Conservation (phyloP, 2,888 invertebrate species). For the Dorcus hopei region DNA sequence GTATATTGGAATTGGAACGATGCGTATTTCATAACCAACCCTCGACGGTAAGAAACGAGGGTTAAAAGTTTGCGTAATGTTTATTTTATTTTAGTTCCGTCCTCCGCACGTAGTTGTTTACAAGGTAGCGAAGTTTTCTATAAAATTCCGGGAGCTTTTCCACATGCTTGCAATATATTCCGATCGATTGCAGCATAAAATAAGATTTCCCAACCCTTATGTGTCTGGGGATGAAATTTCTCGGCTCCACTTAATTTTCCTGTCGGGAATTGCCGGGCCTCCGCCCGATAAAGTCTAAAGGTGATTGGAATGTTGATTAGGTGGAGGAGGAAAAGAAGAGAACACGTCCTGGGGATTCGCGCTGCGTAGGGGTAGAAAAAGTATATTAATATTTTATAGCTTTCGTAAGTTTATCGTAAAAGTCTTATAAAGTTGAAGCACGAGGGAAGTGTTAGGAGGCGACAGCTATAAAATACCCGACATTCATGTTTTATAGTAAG, state of each 20-base stretch:
- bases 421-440: conserved; percentile 21
- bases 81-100: not conserved
- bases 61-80: no score
- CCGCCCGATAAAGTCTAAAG: conserved; percentile 47
- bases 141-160: conserved; percentile 19
- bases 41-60: no score
- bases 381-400: conserved; percentile 34
- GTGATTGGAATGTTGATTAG: conserved; percentile 51
- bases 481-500: conserved; percentile 11
- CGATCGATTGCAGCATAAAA: conserved; percentile 8
- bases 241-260: conserved; percentile 49
- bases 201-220: conserved; percentile 4
- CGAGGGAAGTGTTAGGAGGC: conserved; percentile 14
- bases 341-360: conserved; percentile 27
- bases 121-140: conserved; percentile 19
- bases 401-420: conserved; percentile 30
- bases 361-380: conserved; percentile 16
- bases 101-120: conserved; percentile 1
- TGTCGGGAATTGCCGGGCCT: conserved; percentile 44
- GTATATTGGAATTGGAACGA: no score
- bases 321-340: conserved; percentile 35
- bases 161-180: conserved; percentile 33
- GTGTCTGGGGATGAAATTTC: conserved; percentile 33
- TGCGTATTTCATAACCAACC: no score
- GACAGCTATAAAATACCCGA: conserved; percentile 14